These are phyloP conservation scores for Cylloceria caligata DNA, from an alignment of 2,888 invertebrate species.

Conservation along the genomic window DNA sequence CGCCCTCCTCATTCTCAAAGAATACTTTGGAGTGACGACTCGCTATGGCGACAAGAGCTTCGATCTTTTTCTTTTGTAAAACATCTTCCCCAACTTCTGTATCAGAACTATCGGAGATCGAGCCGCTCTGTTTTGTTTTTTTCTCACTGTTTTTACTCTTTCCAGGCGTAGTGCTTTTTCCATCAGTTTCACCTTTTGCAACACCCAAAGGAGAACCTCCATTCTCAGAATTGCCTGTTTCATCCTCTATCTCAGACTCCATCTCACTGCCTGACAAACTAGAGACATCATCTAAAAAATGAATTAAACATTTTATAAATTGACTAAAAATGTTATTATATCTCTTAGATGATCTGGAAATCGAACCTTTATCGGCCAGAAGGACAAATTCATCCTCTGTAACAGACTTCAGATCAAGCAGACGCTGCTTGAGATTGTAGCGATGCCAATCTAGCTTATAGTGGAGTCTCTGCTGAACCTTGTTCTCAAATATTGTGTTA, in stretches of 20 bases:
- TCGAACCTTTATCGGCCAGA: conserved; percentile 83
- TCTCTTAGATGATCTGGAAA: conserved; percentile 36
- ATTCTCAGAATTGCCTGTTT: conserved; percentile 75
- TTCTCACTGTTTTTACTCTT: conserved; percentile 73
- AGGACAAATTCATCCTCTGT: conserved; percentile 87
- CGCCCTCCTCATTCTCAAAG: conserved; percentile 88
- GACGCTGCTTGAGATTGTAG: conserved; percentile 91
- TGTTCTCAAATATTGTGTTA: conserved; percentile 86
- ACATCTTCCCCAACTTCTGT: conserved; percentile 77
- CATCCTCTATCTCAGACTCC: conserved; percentile 84
- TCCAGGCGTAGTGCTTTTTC: conserved; percentile 32
- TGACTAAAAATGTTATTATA: neutral
- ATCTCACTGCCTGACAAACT: conserved; percentile 89
- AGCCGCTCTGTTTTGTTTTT: conserved; percentile 66
- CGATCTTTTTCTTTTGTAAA: conserved; percentile 73
- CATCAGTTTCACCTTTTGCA: conserved; percentile 65
- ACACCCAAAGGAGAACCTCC: conserved; percentile 79
- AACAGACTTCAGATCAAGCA: conserved; percentile 87
- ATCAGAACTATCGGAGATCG: conserved; percentile 77
- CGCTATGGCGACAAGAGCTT: conserved; percentile 78
- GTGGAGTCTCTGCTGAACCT: conserved; percentile 89
- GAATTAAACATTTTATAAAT: conserved; percentile 4
- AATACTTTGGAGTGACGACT: conserved; percentile 91
- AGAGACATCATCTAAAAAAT: conserved; percentile 86
- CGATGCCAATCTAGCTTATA: conserved; percentile 95